Evolutionary conservation across 1,140 invertebrate species (phyloP).

Genomic region (Plutomurus gul): DNA sequence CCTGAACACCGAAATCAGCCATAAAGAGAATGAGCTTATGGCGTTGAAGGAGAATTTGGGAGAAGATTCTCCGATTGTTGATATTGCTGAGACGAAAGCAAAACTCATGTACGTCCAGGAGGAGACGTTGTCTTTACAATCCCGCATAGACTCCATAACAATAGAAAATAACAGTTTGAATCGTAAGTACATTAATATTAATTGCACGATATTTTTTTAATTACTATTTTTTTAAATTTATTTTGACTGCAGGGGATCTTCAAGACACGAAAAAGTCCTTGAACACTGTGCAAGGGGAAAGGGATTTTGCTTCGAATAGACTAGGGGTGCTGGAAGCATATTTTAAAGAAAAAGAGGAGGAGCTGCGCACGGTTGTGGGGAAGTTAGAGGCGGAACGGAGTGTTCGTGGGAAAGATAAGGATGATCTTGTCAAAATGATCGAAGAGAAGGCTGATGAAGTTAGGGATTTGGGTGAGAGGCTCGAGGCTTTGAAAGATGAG

Average conservation of each 20-base stretch:
- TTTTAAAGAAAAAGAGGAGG: constrained; percentile 53
- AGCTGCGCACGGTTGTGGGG: constrained; percentile 44
- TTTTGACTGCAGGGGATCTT: constrained; percentile 25
- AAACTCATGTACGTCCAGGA: constrained; percentile 34
- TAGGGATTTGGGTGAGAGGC: constrained; percentile 29
- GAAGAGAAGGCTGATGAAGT: constrained; percentile 47
- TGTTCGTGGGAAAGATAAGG: constrained; percentile 49
- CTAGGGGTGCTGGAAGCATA: constrained; percentile 48
- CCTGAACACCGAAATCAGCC: constrained; percentile 46
- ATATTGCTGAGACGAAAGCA: constrained; percentile 47
- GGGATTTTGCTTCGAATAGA: constrained; percentile 45
- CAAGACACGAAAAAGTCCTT: not conserved
- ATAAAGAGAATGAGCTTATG: constrained; percentile 50
- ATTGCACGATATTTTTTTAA: not conserved
- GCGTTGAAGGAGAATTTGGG: constrained; percentile 47
- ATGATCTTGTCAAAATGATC: constrained; percentile 48
- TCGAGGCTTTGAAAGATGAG: constrained; percentile 47
- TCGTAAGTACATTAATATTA: constrained; percentile 19
- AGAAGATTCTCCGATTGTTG: constrained; percentile 52
- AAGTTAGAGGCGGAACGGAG: constrained; percentile 44
- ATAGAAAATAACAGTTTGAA: constrained; percentile 42
- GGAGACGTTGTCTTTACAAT: constrained; percentile 32
- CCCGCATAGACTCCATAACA: constrained; percentile 36
- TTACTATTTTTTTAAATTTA: not conserved
- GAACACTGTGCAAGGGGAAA: constrained; percentile 17